These are phyloP conservation scores for Labeo rohita DNA, from an alignment of 2,113 vertebrate species.

Conservation along the genomic window DNA sequence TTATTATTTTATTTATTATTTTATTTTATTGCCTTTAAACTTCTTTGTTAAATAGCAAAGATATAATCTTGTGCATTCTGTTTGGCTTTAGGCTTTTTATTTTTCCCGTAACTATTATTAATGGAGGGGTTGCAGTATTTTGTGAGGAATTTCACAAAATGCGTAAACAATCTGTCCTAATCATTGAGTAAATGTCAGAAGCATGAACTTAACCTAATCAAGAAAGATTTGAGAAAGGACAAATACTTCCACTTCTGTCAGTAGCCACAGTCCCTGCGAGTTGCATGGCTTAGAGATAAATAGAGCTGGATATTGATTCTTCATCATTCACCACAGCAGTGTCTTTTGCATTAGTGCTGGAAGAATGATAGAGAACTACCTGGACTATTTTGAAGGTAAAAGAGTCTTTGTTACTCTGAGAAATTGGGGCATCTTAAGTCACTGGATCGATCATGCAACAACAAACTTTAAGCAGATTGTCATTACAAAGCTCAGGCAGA, in stretches of 20 bases:
- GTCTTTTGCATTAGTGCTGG: conserved; percentile 85
- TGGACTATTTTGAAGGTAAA: not conserved
- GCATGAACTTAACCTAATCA: not conserved
- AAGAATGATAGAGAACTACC: conserved; percentile 74
- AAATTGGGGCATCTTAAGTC: conserved; percentile 50
- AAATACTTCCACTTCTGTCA: not conserved
- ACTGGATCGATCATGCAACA: conserved; percentile 41
- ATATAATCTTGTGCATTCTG: not conserved
- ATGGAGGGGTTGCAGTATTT: no score
- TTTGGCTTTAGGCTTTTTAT: not conserved
- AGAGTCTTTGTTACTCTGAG: conserved; percentile 72
- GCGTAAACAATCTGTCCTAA: not conserved
- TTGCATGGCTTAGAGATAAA: conserved; percentile 72
- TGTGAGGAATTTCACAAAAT: not conserved
- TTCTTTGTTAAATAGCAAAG: not conserved
- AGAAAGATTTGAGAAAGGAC: not conserved
- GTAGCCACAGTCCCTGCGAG: conserved; percentile 52
- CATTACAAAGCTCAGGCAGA: conserved; percentile 17
- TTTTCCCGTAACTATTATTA: not conserved
- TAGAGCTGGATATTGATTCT: conserved; percentile 83
- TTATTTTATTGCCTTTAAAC: not conserved
- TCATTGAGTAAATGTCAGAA: not conserved
- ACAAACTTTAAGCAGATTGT: conserved; percentile 19
- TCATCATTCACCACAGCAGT: conserved; percentile 83
- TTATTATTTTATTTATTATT: no score